Conservation (phyloP, 1,140 invertebrate species). For the Drosophila nigrodunni region DNA sequence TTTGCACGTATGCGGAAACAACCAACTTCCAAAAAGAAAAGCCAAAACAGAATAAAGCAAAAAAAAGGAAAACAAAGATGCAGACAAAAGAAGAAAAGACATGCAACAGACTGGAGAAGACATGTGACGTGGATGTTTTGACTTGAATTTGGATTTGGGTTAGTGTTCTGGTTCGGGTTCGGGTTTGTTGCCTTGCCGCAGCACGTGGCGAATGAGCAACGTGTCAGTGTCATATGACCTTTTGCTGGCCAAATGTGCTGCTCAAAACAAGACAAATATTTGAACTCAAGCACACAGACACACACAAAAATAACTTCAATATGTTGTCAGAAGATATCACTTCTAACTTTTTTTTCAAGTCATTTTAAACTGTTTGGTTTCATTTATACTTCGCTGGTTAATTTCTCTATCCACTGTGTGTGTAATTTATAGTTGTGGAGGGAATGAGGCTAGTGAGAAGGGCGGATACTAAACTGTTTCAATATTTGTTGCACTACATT, state of each 20-base stretch:
- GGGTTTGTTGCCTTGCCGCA: conserved; percentile 25
- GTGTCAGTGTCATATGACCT: conserved; percentile 48
- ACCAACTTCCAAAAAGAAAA: conserved; percentile 23
- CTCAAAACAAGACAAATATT: conserved; percentile 45
- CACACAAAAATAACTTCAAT: conserved; percentile 47
- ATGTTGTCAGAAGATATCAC: conserved; percentile 22
- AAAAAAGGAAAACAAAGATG: conserved; percentile 16
- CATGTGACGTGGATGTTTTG: conserved; percentile 37
- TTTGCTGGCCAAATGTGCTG: conserved; percentile 29
- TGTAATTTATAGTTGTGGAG: conserved; percentile 60
- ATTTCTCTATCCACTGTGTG: conserved; percentile 13
- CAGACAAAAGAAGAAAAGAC: conserved; percentile 39
- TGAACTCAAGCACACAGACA: conserved; percentile 30
- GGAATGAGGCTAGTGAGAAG: neutral
- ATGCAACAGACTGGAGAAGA: conserved; percentile 17
- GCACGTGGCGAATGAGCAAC: conserved; percentile 46
- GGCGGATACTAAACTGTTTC: conserved; percentile 46
- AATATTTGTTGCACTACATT: conserved; percentile 49
- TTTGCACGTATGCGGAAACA: conserved; percentile 61
- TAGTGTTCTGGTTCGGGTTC: conserved; percentile 11
- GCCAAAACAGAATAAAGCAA: neutral
- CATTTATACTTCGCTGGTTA: conserved; percentile 16
- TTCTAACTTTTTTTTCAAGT: conserved; percentile 11
- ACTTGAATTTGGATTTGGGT: neutral
- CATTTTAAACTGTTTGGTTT: conserved; percentile 47